These are phyloP conservation scores for Epistrophella euchroma DNA, from an alignment of 2,888 invertebrate species.

Conservation along the genomic window DNA sequence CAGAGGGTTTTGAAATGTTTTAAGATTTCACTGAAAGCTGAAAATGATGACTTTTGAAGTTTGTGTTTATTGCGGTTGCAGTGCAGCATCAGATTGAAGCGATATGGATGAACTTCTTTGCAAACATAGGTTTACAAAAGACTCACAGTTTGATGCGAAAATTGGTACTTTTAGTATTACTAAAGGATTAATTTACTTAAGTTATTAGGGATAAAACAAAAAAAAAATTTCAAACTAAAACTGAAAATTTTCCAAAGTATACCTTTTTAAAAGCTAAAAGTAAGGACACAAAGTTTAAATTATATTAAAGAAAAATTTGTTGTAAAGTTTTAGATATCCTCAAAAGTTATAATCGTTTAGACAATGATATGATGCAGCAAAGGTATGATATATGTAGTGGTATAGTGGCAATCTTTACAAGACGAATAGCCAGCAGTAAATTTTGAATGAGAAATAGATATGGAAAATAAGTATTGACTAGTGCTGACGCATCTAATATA, in stretches of 20 bases:
- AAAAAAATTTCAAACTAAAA: not conserved
- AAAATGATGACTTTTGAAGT: slow-evolving; percentile 3
- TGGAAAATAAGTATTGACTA: too few relatives aligned
- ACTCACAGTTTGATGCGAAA: not conserved
- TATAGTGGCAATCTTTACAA: too few relatives aligned
- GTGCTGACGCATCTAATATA: too few relatives aligned
- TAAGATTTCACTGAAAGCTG: slow-evolving; percentile 8
- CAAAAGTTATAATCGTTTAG: too few relatives aligned
- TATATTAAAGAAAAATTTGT: too few relatives aligned
- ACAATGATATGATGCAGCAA: too few relatives aligned
- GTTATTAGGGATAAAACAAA: not conserved
- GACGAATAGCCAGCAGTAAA: too few relatives aligned
- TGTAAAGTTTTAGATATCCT: too few relatives aligned
- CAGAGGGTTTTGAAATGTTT: not conserved
- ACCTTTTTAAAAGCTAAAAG: not conserved
- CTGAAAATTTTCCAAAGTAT: not conserved
- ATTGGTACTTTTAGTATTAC: not conserved
- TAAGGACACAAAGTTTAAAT: too few relatives aligned
- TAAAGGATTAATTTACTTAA: not conserved
- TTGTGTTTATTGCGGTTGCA: not conserved
- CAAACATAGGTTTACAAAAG: not conserved
- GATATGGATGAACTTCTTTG: not conserved
- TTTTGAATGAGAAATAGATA: too few relatives aligned
- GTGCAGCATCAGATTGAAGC: not conserved
- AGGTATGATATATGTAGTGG: too few relatives aligned